Percentiles rank a stretch among this genome's conserved stretches.
These are phyloP conservation scores for Incurvaria masculella DNA, from an alignment of 2,888 invertebrate species.

Conservation along the genomic window DNA sequence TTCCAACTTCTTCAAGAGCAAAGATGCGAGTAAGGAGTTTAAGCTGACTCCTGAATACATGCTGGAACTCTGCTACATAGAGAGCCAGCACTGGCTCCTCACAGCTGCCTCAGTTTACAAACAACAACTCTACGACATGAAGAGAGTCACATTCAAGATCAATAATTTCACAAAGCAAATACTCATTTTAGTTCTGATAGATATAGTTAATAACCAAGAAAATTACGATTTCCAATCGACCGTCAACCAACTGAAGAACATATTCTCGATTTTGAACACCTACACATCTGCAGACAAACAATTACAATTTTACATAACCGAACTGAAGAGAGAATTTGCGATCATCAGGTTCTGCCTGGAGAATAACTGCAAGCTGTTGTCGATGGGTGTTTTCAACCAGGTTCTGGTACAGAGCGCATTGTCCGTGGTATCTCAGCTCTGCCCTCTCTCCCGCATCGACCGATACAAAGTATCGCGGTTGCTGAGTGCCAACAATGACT, in stretches of 20 bases:
- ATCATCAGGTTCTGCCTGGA: constrained; percentile 50
- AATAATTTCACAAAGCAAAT: constrained; percentile 51
- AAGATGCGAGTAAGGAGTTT: constrained; percentile 41
- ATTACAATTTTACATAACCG: constrained; percentile 45
- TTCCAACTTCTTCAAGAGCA: constrained; percentile 37
- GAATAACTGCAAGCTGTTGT: constrained; percentile 49
- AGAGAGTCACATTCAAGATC: constrained; percentile 46
- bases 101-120: constrained; percentile 47
- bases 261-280: constrained; percentile 47
- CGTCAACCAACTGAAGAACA: constrained; percentile 43
- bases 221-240: constrained; percentile 43
- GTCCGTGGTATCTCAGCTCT: constrained; percentile 50
- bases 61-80: constrained; percentile 48
- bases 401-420: constrained; percentile 44
- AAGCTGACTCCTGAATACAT: constrained; percentile 49
- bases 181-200: constrained; percentile 48
- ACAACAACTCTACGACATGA: constrained; percentile 43
- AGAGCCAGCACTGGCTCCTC: constrained; percentile 46
- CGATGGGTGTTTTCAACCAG: constrained; percentile 48
- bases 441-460: constrained; percentile 46
- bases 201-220: constrained; percentile 45
- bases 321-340: constrained; percentile 47
- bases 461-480: constrained; percentile 49
- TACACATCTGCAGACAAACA: constrained; percentile 41
- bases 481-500: constrained; percentile 44